Percentiles rank a stretch among this genome's conserved stretches.
phyloP scores from a whole-genome alignment of 2,888 invertebrate genomes.

The Tachina lurida region DNA sequence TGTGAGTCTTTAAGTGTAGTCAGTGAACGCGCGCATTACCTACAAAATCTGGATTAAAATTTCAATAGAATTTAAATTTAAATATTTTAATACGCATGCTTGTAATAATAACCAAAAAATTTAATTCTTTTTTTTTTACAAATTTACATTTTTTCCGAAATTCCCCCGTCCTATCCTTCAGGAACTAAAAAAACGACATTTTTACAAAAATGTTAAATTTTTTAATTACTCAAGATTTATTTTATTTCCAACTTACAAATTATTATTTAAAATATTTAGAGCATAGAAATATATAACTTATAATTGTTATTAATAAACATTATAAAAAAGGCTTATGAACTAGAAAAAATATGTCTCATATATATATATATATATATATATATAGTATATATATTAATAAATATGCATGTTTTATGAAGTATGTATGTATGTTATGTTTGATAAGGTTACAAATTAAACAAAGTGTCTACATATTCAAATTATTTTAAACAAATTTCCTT shows the following conservation, averaged over 20 bases:
- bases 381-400: no score
- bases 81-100: no score
- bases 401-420: no score
- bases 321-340: conserved; percentile 42
- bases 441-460: conserved; percentile 14
- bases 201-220: conserved; percentile 67
- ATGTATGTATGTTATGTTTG: neutral
- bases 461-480: conserved; percentile 15
- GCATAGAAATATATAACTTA: conserved; percentile 56
- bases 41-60: no score
- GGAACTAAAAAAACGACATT: neutral
- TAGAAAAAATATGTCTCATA: conserved; percentile 9
- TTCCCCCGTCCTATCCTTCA: neutral
- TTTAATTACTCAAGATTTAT: conserved; percentile 41
- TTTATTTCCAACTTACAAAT: conserved; percentile 52
- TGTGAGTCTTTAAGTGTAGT: no score
- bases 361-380: neutral
- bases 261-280: conserved; percentile 44
- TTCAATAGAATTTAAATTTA: no score
- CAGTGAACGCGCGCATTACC: no score
- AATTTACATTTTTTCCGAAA: neutral
- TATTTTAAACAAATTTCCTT: conserved; percentile 25
- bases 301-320: conserved; percentile 44
- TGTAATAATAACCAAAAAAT: no score
- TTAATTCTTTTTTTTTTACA: no score